Evolutionary conservation across 2,113 vertebrate genomes (phyloP).

Genomic region (Hypomesus transpacificus): DNA sequence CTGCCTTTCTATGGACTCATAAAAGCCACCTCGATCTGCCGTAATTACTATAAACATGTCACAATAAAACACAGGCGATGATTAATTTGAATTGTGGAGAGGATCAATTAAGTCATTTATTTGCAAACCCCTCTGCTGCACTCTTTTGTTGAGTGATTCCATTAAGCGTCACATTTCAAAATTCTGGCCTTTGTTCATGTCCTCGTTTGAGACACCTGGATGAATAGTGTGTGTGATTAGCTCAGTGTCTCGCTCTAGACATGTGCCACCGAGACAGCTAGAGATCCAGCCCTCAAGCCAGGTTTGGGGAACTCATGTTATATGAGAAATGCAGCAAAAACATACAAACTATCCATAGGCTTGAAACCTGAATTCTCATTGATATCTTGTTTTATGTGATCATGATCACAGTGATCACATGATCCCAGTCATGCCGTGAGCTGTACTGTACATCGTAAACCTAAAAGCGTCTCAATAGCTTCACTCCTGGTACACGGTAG

Average conservation of each 20-base stretch:
- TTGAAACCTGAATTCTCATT: conserved; percentile 40
- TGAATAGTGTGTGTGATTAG: conserved; percentile 57
- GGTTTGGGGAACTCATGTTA: background rate
- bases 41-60: conserved; percentile 66
- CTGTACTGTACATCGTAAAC: conserved; percentile 47
- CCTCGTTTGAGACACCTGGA: conserved; percentile 38
- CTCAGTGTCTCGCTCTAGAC: conserved; percentile 46
- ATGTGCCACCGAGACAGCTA: conserved; percentile 43
- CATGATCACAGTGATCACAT: conserved; percentile 28
- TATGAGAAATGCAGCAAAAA: conserved; percentile 3
- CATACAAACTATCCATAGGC: conserved; percentile 43
- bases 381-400: conserved; percentile 54
- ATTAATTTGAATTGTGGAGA: conserved; percentile 61
- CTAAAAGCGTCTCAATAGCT: conserved; percentile 42
- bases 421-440: conserved; percentile 46
- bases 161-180: conserved; percentile 51
- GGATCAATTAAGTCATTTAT: conserved; percentile 64
- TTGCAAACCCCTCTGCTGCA: conserved; percentile 40
- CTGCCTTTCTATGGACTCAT: conserved; percentile 62
- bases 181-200: conserved; percentile 45
- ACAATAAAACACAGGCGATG: conserved; percentile 54
- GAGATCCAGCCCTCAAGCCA: conserved; percentile 30
- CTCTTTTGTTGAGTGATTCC: conserved; percentile 40
- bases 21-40: conserved; percentile 61
- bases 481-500: conserved; percentile 27